Conservation (phyloP, 2,888 invertebrate species). For the Torymus texanus region DNA sequence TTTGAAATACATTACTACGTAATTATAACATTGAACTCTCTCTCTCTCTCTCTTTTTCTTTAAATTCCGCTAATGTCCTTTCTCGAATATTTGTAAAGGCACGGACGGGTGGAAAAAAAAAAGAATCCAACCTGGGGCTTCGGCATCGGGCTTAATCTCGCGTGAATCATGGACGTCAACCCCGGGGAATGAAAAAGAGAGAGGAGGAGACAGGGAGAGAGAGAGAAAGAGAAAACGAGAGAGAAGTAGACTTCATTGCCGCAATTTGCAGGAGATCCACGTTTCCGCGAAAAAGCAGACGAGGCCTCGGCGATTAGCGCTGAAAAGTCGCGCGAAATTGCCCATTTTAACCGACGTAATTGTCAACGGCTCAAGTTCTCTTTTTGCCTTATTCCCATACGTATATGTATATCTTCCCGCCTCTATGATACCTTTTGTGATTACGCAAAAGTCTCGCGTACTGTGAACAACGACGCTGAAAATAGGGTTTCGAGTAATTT, state of each 20-base stretch:
- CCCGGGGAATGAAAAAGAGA: too few relatives aligned
- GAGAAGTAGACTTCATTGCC: conserved; percentile 55
- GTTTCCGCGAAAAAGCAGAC: conserved; percentile 47
- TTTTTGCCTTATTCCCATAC: neutral
- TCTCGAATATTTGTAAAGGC: too few relatives aligned
- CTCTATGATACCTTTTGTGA: conserved; percentile 8
- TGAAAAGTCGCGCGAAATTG: conserved; percentile 45
- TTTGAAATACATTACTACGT: too few relatives aligned
- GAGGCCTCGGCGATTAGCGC: conserved; percentile 47
- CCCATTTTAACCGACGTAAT: conserved; percentile 32
- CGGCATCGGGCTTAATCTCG: conserved; percentile 55
- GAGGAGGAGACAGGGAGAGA: neutral
- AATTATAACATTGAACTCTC: too few relatives aligned
- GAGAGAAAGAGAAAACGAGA: neutral
- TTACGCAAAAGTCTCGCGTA: too few relatives aligned
- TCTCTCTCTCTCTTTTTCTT: too few relatives aligned
- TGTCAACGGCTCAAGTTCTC: conserved; percentile 15
- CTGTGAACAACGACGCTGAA: neutral
- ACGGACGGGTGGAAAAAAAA: too few relatives aligned
- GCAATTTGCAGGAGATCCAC: conserved; percentile 59
- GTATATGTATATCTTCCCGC: neutral
- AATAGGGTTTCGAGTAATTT: conserved; percentile 21
- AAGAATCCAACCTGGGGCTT: too few relatives aligned
- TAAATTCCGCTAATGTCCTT: too few relatives aligned
- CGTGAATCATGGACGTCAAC: conserved; percentile 58